phyloP scores from a whole-genome alignment of 2,113 vertebrate genomes.

The Urocitellus parryii region DNA sequence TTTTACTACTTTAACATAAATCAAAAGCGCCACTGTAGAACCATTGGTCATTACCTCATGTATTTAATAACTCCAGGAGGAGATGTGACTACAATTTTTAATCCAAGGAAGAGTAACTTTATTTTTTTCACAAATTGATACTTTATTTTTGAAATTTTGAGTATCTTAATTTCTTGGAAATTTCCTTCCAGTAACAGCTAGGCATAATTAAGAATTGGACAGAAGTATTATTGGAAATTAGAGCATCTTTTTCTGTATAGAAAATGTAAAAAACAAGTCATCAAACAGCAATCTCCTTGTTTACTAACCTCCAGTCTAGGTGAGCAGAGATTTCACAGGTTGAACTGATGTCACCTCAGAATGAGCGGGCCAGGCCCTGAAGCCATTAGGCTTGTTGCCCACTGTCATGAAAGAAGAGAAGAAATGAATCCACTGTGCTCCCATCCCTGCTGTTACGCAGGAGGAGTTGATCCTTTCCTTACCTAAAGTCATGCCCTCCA shows the following conservation, averaged over 20 bases:
- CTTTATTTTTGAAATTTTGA: not conserved
- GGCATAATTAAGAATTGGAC: not conserved
- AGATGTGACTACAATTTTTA: slow-evolving; percentile 28
- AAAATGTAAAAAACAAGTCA: not conserved
- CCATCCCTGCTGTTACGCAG: not conserved
- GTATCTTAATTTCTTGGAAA: not conserved
- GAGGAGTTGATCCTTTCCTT: not conserved
- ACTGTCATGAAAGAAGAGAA: not conserved
- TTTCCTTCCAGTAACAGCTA: not conserved
- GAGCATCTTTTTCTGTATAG: not conserved
- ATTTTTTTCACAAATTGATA: not conserved
- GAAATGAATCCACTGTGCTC: not conserved
- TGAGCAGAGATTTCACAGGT: not conserved
- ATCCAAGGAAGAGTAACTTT: not conserved
- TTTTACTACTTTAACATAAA: slow-evolving; percentile 56
- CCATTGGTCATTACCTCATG: not conserved
- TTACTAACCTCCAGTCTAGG: not conserved
- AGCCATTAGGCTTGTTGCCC: not conserved
- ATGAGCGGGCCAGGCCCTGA: not conserved
- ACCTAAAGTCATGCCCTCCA: not conserved
- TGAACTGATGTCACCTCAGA: not conserved
- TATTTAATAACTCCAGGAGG: not conserved
- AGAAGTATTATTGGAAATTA: not conserved
- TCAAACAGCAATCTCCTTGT: not conserved
- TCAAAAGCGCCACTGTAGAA: not conserved